Conservation (phyloP, 2,113 vertebrate species). For the Eudyptes chrysolophus region DNA sequence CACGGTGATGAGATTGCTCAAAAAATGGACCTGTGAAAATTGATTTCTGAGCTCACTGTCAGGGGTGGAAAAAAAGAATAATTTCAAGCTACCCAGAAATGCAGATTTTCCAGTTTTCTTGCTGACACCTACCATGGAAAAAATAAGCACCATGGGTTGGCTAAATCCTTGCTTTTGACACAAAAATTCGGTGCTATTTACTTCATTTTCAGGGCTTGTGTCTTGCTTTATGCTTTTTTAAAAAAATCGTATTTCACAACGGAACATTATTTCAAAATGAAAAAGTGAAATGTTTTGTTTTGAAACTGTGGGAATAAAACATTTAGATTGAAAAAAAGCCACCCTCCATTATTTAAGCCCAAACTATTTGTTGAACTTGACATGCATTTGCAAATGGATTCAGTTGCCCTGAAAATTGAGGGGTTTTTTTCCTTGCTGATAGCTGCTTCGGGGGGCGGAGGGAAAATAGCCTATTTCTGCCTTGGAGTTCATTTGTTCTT, state of each 20-base stretch:
- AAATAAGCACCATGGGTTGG: neutral
- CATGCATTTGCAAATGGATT: slow-evolving; percentile 27
- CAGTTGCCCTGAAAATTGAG: slow-evolving; percentile 33
- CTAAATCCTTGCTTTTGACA: slow-evolving; percentile 14
- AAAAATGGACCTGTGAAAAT: slow-evolving; percentile 40
- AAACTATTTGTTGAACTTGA: slow-evolving; percentile 15
- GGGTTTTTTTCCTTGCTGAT: neutral
- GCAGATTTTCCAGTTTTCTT: slow-evolving; percentile 49
- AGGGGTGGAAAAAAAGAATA: neutral
- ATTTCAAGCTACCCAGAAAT: slow-evolving; percentile 43
- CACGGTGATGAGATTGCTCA: neutral
- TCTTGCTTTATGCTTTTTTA: neutral
- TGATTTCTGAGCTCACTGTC: slow-evolving; percentile 10
- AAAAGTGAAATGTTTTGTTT: slow-evolving; percentile 28
- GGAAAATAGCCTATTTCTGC: slow-evolving; percentile 29
- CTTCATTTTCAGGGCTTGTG: neutral
- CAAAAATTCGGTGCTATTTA: neutral
- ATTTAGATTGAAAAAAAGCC: slow-evolving; percentile 20
- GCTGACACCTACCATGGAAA: neutral
- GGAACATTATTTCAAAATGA: slow-evolving; percentile 14
- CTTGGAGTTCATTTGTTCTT: slow-evolving; percentile 3
- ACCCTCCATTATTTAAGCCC: slow-evolving; percentile 6
- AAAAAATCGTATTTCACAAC: neutral
- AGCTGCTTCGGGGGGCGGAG: neutral
- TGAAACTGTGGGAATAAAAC: slow-evolving; percentile 30